phyloP scores from a whole-genome alignment of 2,888 invertebrate genomes.

The Oxycera nigricornis region DNA sequence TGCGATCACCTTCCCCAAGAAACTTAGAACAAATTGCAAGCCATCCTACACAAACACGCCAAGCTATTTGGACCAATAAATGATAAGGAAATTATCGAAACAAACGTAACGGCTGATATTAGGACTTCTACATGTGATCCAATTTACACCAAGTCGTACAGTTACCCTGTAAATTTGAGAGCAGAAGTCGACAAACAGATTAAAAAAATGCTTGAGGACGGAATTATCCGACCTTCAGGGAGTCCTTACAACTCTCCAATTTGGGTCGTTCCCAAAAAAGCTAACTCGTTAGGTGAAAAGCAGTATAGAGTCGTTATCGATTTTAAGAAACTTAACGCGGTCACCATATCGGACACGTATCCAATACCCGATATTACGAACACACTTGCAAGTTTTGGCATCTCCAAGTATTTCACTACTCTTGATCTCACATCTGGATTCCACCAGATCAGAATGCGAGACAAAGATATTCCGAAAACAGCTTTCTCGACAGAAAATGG shows the following conservation, averaged over 20 bases:
- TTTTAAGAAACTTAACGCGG: conserved; percentile 48
- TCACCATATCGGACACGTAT: conserved; percentile 46
- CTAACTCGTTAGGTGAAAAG: conserved; percentile 24
- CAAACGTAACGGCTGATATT: conserved; percentile 54
- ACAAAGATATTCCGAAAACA: conserved; percentile 46
- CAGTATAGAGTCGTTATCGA: conserved; percentile 50
- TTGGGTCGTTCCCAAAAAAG: conserved; percentile 48
- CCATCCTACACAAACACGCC: conserved; percentile 27
- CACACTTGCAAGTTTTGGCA: neutral
- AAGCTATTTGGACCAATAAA: conserved; percentile 41
- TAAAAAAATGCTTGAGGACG: conserved; percentile 52
- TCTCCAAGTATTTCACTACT: conserved; percentile 46
- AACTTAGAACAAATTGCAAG: neutral
- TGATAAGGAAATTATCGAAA: conserved; percentile 34
- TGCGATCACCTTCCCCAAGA: neutral
- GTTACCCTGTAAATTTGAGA: conserved; percentile 52
- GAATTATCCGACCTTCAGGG: conserved; percentile 52
- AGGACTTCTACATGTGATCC: conserved; percentile 51
- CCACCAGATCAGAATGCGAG: conserved; percentile 48
- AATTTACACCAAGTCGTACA: conserved; percentile 54
- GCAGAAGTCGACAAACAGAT: conserved; percentile 54
- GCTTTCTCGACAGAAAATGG: conserved; percentile 48
- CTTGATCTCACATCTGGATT: conserved; percentile 49
- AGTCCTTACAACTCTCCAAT: conserved; percentile 51
- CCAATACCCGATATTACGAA: conserved; percentile 5